Base-by-base conservation (phyloP, 1,140 invertebrate species). In the Drosophila paulistorum region DNA sequence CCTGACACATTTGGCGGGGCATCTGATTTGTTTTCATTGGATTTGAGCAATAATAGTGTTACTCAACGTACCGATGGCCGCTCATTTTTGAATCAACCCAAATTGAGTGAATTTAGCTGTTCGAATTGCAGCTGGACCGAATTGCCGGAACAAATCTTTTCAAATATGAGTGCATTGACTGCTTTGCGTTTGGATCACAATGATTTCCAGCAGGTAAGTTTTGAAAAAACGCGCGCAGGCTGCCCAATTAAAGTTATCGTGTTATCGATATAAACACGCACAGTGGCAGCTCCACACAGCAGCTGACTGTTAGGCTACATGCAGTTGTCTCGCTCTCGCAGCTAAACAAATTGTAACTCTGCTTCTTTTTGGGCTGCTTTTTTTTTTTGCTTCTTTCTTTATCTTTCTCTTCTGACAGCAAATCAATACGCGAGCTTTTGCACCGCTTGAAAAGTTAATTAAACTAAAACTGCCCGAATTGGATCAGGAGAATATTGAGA, bases 11-110 rank as follows among this genome's bases (percentile, higher is more conserved):
- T 94, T 79, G 89, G 92, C 1, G 79, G 82, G 10, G 90, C 93
- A 26, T 92, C 90, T 57, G 92, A 93, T 33, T 81, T 94, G 54
- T 90, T 90, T 67, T 78, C 92, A 45, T 79, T 94, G 64, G 93
- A 93, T 81, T 90, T 93, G 64, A 92, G 93, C 62, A 91, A 93
- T 41, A 94, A 94, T 76, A 77, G 81, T 14, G 93, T 94, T 33
- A 82, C 80, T 68, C 90, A 93, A 30, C 84, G 93, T 7, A 79
- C 70, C 58, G 81, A 83, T 26, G 72, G 74, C 2, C 70, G 74
- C 4, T 89, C 91, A 3, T 91, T 93, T 60, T 62, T 93, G 5
- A 86, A 90, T 65, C 90, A 85, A 37, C 82, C 90, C 11, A 65
- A 65, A 7, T 67, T 93, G 11, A 64, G 65, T 11, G 89, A 89